These are phyloP conservation scores for Drosophila kepulauana DNA, from an alignment of 1,140 invertebrate species.

Conservation along the genomic window DNA sequence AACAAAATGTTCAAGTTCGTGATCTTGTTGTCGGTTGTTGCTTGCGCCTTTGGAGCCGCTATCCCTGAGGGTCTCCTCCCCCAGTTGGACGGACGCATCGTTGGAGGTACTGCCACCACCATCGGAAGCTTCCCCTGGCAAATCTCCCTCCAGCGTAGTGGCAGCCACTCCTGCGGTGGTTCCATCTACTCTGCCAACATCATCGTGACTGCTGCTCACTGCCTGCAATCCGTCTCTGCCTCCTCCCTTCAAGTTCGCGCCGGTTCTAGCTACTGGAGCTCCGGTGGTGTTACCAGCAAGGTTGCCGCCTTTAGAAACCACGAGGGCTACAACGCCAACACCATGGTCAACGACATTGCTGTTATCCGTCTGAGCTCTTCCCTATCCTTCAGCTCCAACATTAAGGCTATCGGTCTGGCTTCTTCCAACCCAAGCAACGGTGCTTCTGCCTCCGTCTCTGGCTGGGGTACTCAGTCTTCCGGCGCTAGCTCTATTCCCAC, in stretches of 20 bases:
- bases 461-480: slow-evolving; percentile 84
- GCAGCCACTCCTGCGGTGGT: slow-evolving; percentile 87
- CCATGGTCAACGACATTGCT: slow-evolving; percentile 86
- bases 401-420: slow-evolving; percentile 81
- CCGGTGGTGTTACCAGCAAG: slow-evolving; percentile 49
- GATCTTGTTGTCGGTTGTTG: slow-evolving; percentile 71
- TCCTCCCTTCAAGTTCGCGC: slow-evolving; percentile 59
- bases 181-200: slow-evolving; percentile 85
- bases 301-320: slow-evolving; percentile 64
- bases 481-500: slow-evolving; percentile 50
- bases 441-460: slow-evolving; percentile 78
- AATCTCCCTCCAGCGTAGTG: slow-evolving; percentile 85
- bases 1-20: slow-evolving; percentile 78
- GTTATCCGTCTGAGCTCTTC: slow-evolving; percentile 82
- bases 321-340: slow-evolving; percentile 68
- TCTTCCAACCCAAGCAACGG: slow-evolving; percentile 58
- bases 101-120: slow-evolving; percentile 86
- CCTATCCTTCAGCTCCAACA: slow-evolving; percentile 69
- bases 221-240: slow-evolving; percentile 83
- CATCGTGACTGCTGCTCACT: slow-evolving; percentile 88
- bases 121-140: slow-evolving; percentile 87
- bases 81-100: slow-evolving; percentile 84
- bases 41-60: slow-evolving; percentile 68
- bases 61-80: slow-evolving; percentile 73
- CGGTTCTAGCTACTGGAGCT: slow-evolving; percentile 68